Percentiles rank a stretch among this genome's conserved stretches.
These are phyloP conservation scores for Cercopithecus mona DNA, from an alignment of 2,113 vertebrate genomes.

Conservation along the genomic window DNA sequence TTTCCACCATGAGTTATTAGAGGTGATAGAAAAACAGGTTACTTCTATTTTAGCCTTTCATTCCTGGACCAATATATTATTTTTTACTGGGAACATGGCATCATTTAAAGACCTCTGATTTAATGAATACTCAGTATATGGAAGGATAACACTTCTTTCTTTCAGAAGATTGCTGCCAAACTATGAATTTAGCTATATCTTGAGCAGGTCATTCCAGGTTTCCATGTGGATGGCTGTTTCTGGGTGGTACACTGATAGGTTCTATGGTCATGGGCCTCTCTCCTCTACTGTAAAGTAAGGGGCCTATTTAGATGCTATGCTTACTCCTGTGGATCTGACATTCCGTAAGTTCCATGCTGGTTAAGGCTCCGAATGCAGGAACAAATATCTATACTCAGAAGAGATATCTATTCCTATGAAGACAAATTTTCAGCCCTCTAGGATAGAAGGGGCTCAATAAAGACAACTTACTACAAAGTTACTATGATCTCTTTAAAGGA, in stretches of 20 bases:
- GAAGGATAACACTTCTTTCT: neutral
- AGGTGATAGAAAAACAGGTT: neutral
- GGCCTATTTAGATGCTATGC: neutral
- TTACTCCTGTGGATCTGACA: accelerated
- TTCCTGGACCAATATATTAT: neutral
- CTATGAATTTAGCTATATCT: neutral
- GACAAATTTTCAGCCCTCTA: neutral
- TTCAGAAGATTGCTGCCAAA: neutral
- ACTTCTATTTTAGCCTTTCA: neutral
- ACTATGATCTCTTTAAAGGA: neutral
- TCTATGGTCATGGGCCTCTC: neutral
- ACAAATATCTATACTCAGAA: neutral
- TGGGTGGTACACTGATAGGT: neutral
- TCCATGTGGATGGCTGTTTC: neutral
- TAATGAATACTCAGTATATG: neutral
- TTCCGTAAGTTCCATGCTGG: neutral
- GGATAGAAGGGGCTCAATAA: neutral
- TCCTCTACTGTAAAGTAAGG: neutral
- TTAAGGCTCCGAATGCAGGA: neutral
- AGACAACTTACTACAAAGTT: neutral
- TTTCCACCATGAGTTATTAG: neutral
- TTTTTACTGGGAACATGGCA: neutral
- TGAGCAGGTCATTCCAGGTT: neutral
- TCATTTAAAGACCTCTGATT: neutral
- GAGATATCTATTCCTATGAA: neutral